Evolutionary conservation across 2,797 vertebrate genomes (phyloP), one percentile per base, ranked within the genome.

Genomic region (Epinephelus awoara): DNA sequence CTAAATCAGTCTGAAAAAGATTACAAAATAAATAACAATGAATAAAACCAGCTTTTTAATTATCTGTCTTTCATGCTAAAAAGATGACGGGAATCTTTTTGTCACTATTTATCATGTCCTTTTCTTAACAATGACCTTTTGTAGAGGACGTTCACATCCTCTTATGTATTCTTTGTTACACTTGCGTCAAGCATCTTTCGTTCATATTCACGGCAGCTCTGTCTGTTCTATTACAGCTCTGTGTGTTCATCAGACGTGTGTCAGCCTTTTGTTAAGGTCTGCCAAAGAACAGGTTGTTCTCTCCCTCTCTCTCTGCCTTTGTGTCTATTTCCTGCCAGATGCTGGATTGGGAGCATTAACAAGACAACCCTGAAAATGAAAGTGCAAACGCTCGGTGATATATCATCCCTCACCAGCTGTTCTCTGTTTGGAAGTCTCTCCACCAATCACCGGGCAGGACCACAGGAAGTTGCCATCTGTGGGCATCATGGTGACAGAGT

Each of bases 401-500:
- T 85, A 94, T 95, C 92, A 93, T 92, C 91, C 91, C 91, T 88
- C 88, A 77, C 89, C 93, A 95, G 93, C 93, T 95, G 94, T 89
- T 94, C 90, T 85, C 86, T 67, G 88, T 90, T 93, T 91, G 85
- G 84, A 92, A 85, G 86, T 86, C 86, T 90, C 81, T 92, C 89
- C 85, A 88, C 91, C 93, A 94, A 93, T 95, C 92, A 81, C 86
- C 47, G 76, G 75, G 90, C 88, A 82, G 84, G 89, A 90, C 91
- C 93, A 90, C 90, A 91, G 91, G 88, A 92, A 93, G 91, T 91
- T 85, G 50, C 89, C 91, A 93, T 94, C 92, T 93, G 93, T 79
- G 86, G 88, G 91, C 85, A 75, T 92, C 88, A 89, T 87, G 84
- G 92, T 69, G 90, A 94, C 94, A 61, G 79, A 80, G 90, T 85